Conservation (phyloP, 2,888 invertebrate species). For the Athalia circularis region DNA sequence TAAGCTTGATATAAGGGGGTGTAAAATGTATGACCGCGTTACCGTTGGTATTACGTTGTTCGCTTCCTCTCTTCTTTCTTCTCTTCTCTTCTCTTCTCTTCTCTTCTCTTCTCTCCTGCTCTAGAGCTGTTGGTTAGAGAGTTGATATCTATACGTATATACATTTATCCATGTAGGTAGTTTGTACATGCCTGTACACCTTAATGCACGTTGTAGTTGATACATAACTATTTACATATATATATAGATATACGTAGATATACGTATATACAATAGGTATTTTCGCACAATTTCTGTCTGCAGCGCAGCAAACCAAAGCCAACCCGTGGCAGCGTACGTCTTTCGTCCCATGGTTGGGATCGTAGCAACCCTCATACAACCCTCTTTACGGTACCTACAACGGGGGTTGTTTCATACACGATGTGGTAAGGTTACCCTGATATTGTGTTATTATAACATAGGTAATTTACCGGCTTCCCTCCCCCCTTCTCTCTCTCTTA, state of each 20-base stretch:
- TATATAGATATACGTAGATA: too few species aligned
- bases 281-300: neutral
- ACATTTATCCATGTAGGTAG: too few species aligned
- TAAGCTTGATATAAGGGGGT: conserved; percentile 44
- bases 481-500: too few species aligned
- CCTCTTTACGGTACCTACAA: neutral
- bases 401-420: too few species aligned
- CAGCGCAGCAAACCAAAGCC: neutral
- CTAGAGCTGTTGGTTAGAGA: neutral
- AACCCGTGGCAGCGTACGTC: neutral
- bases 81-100: conserved; percentile 1
- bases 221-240: too few species aligned
- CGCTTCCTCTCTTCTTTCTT: neutral
- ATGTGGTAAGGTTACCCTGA: neutral
- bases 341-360: neutral
- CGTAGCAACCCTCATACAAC: neutral
- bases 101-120: conserved; percentile 5
- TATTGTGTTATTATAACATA: conserved; percentile 34
- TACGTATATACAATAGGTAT: too few species aligned
- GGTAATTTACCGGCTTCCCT: conserved; percentile 21
- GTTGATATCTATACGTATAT: neutral
- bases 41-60: conserved; percentile 29
- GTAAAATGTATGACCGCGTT: conserved; percentile 43
- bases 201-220: too few species aligned
- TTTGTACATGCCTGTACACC: too few species aligned